These are phyloP conservation scores for Bucco capensis DNA, from an alignment of 2,113 vertebrate species.

Conservation along the genomic window DNA sequence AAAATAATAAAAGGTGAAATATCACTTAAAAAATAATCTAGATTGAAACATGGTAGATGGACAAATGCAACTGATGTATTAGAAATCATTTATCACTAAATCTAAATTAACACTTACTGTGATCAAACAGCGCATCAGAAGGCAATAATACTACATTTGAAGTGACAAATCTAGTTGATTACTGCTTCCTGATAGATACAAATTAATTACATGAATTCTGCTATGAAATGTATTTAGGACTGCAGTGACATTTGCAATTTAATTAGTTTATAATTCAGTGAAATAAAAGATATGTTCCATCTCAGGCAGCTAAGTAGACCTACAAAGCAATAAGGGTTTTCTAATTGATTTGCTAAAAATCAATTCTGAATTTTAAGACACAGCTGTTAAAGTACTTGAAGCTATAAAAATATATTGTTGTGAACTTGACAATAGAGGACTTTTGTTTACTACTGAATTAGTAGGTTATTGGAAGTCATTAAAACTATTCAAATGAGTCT, in stretches of 20 bases:
- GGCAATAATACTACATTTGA: not conserved
- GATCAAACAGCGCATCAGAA: not conserved
- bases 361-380: not conserved
- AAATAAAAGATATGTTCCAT: not conserved
- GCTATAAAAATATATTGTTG: not conserved
- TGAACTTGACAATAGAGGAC: not conserved
- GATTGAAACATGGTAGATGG: not conserved
- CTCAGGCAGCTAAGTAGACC: not conserved
- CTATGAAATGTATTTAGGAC: not conserved
- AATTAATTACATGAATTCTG: not conserved
- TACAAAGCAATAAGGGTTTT: not conserved
- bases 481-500: not conserved
- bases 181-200: not conserved
- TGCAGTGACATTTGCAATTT: not conserved
- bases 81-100: not conserved
- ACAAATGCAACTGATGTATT: not conserved
- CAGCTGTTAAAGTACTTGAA: not conserved
- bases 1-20: not conserved
- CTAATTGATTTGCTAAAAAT: not conserved
- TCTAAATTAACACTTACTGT: not conserved
- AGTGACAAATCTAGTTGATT: not conserved
- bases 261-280: not conserved
- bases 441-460: not conserved
- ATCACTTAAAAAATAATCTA: not conserved
- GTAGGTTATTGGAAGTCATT: not conserved